Evolutionary conservation across 64 coral and sea anemone species (phyloP), one percentile per base, ranked within the genome.

Genomic region (Trachythela sp.): DNA sequence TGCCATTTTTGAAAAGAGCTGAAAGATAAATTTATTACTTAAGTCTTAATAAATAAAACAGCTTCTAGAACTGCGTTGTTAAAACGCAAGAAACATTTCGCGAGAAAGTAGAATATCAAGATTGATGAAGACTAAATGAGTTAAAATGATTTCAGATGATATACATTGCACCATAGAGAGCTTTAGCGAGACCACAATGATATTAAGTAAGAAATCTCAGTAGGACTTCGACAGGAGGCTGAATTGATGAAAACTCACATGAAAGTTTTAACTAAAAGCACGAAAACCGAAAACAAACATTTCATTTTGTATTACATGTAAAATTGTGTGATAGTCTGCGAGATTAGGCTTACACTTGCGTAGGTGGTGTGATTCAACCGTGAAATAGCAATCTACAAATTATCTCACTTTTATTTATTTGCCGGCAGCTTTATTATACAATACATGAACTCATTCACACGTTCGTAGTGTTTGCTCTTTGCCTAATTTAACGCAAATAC

Each of bases 391-490:
- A 64, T 64, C 56, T 20, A 20, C 26, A 64, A 64, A 64, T 64
- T 20, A 64, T 64, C 56, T 64, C 56, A 64, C 4, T 64, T 64
- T 64, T 20, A 64, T 64, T 64, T 64, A 64, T 64, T 64, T 64
- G 56, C 56, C 56, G 56, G 22, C 56, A 64, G 56, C 56, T 64
- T 64, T 64, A 64, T 64, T 64, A 18, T 64, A 64, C 56, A 64
- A 64, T 64, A 64, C 56, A 45, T 64, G 22, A 64, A 64, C 56
- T 64, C 56, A 64, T 64, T 64, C 56, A 64, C 56, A 64, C 56
- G 8, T 27, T n/a, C 8, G 26, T 8, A 64, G 2, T 64, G 56
- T 64, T 64, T 64, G 56, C 56, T 64, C 17, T 64, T 64, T 20
- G 5, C 56, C 26, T 64, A 64, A 64, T 64, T 64, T 64, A 64